Base-by-base conservation (phyloP, 2,888 invertebrate species). In the Pyrrhosoma nymphula region DNA sequence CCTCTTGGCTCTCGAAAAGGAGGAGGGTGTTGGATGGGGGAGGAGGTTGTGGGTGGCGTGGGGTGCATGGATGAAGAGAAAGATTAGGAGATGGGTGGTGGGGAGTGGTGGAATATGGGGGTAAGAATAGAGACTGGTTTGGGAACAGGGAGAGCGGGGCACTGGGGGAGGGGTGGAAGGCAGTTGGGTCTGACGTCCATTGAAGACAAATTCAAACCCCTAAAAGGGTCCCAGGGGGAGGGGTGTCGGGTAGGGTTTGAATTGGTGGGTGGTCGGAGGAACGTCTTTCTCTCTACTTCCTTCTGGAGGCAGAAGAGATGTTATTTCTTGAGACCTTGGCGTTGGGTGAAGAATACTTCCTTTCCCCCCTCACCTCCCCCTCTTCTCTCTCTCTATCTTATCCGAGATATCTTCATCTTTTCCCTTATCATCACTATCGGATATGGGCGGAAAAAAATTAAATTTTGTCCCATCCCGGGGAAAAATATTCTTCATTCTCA, bases 161-260 rank as follows among this genome's bases (percentile, higher is more conserved):
- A 35, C 14, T 82, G 14, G 2, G 2, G 47, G 47, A 8, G 47
- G 47, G 47, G 47, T 2, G 47, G 47, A 47, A 60, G 60, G 90
- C 90, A 91, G 90, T 91, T 91, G 90, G 90, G 35, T 60, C 35
- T 91, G 90, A 91, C 90, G 90, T 56, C 90, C 60, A 60, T 60
- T 60, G 60, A 91, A 91, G 60, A 91, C 90, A 91, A 91, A 91
- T 91, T 91, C 60, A 35, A 60, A 23, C 30, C 90, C 56, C 39
- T 90, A 56, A 91, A 91, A 91, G 60, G 39, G 90, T 60, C 20
- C 39, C 16, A 35, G 90, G 60, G 90, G 90, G 90, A 35, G 90
- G 35, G 35, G 47, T 8, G 47, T 47, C 47, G 47, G 47, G 47
- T 47, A n/a, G 82, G 82, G 82, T 35, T 69, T 69, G n/a, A 26